Conservation (phyloP, 2,797 vertebrate species). For the Syngnathus acus region DNA sequence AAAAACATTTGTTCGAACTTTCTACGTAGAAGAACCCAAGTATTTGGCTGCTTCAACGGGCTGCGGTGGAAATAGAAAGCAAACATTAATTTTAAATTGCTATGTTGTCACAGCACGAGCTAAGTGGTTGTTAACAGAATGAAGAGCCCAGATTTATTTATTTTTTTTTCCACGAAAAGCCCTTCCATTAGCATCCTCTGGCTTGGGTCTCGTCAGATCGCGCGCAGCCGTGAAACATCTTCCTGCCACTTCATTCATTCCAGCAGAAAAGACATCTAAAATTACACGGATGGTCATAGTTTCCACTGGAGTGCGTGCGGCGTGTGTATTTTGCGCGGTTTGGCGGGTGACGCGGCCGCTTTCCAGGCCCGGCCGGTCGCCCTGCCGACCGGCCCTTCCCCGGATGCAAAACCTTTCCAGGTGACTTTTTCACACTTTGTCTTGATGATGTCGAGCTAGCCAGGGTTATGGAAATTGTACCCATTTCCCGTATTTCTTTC, state of each 20-base stretch:
- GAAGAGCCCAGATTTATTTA: not conserved
- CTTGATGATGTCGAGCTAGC: not conserved
- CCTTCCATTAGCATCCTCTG: not conserved
- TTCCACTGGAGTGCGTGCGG: not conserved
- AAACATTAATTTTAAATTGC: not conserved
- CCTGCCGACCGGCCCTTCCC: not conserved
- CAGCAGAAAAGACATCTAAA: not conserved
- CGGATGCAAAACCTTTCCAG: not conserved
- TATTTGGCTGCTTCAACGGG: too few relatives aligned
- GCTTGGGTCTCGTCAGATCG: not conserved
- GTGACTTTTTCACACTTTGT: not conserved
- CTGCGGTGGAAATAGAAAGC: too few relatives aligned
- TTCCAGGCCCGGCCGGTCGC: not conserved
- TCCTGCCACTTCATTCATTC: not conserved
- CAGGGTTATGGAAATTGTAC: not conserved
- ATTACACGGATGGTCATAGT: not conserved
- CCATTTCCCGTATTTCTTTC: not conserved
- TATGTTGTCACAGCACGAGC: not conserved
- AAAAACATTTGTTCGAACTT: too few relatives aligned
- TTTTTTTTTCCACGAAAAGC: not conserved
- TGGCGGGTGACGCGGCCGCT: not conserved
- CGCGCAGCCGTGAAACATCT: not conserved
- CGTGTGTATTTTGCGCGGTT: not conserved
- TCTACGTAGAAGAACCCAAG: too few relatives aligned
- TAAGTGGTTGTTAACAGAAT: not conserved